Evolutionary conservation across 2,888 invertebrate genomes (phyloP).

Genomic region (Athalia cordata): DNA sequence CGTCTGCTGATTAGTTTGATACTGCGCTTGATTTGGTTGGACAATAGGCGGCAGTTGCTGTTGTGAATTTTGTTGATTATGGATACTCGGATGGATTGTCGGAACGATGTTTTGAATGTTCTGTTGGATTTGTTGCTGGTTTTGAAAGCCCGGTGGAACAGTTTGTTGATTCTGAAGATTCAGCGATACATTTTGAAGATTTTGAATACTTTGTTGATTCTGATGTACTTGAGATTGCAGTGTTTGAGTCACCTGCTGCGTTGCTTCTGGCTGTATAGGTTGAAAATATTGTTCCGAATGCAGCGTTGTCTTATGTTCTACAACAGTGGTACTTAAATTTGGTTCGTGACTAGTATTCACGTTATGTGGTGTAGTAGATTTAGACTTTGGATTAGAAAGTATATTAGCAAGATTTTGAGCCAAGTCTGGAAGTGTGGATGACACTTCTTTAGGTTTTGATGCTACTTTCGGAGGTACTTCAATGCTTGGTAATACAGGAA

Average conservation of each 20-base stretch:
- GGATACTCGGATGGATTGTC: conserved; percentile 14
- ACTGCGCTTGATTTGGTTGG: conserved; percentile 42
- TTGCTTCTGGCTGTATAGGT: conserved; percentile 67
- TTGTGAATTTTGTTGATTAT: conserved; percentile 48
- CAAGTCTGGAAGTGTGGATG: conserved; percentile 70
- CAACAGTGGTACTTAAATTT: conserved; percentile 46
- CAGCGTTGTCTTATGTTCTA: conserved; percentile 54
- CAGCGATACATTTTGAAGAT: conserved; percentile 46
- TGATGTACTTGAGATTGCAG: conserved; percentile 47
- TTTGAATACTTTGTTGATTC: conserved; percentile 48
- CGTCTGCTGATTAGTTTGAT: conserved; percentile 32
- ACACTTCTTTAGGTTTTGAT: conserved; percentile 67
- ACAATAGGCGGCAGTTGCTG: conserved; percentile 30
- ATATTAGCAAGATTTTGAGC: conserved; percentile 72
- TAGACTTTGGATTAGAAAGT: conserved; percentile 70
- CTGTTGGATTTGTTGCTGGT: conserved; percentile 44
- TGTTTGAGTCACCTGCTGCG: conserved; percentile 48
- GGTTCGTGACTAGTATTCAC: conserved; percentile 59
- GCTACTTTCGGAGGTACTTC: conserved; percentile 57
- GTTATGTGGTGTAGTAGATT: conserved; percentile 63
- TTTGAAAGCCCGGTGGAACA: conserved; percentile 47
- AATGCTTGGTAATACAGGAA: conserved; percentile 53
- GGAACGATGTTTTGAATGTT: conserved; percentile 25
- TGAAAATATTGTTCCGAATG: conserved; percentile 70
- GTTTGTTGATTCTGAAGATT: conserved; percentile 48